A percentile compares a stretch with the other conserved stretches of the same genome.
Evolutionary conservation across 2,888 invertebrate genomes (phyloP).

Genomic region (Metallyticus violacea): DNA sequence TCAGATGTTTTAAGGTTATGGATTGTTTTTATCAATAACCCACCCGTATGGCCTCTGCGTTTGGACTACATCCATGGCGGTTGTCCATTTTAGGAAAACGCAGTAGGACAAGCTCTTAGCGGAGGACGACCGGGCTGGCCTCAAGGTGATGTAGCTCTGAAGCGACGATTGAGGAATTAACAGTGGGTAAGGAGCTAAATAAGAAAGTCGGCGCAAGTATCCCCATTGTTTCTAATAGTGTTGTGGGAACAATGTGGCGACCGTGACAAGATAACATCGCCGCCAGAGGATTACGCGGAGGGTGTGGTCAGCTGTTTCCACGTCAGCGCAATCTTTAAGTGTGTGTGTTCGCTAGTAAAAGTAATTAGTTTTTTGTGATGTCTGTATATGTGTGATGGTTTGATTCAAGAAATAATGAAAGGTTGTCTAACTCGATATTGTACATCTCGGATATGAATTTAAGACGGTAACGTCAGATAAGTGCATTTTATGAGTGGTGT

Average conservation of each 20-base stretch:
- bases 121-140: background rate
- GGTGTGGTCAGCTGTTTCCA: background rate
- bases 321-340: too few species aligned
- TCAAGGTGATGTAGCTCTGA: background rate
- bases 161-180: background rate
- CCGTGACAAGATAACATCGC: background rate
- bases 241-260: background rate
- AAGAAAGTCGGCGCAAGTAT: too few species aligned
- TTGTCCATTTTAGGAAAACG: constrained; percentile 14
- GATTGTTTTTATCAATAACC: background rate
- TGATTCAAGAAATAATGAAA: background rate
- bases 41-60: background rate
- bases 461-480: too few species aligned
- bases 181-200: too few species aligned
- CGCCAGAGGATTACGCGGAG: too few species aligned
- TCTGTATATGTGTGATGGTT: background rate
- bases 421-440: background rate
- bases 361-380: too few species aligned
- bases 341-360: background rate
- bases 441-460: background rate
- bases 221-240: background rate
- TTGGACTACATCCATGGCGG: constrained; percentile 1
- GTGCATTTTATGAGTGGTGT: too few species aligned
- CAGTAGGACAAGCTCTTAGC: background rate
- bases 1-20: background rate